A percentile compares a stretch with the other conserved stretches of the same genome.
These are phyloP conservation scores for Brachylomia viminalis DNA, from an alignment of 2,888 invertebrate genomes.

Conservation along the genomic window DNA sequence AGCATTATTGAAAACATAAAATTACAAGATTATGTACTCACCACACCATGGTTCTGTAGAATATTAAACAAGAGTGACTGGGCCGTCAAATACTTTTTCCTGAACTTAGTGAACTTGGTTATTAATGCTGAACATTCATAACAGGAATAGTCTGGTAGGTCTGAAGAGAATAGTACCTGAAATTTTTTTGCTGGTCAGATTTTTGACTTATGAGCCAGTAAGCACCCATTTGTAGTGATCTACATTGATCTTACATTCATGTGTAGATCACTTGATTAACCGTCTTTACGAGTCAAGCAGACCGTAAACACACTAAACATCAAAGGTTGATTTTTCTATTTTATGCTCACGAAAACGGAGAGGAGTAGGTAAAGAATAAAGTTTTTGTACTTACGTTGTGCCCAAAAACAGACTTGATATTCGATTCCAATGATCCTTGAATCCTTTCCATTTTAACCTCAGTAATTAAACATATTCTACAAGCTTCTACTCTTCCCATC, in stretches of 20 bases:
- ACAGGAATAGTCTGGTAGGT: slow-evolving; percentile 40
- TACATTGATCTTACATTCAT: background rate
- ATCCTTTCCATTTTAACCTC: slow-evolving; percentile 44
- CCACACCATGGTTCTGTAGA: slow-evolving; percentile 35
- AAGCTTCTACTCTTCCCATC: slow-evolving; percentile 49
- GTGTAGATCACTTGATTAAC: background rate
- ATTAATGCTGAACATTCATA: slow-evolving; percentile 42
- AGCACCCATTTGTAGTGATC: background rate
- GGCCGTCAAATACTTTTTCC: slow-evolving; percentile 37
- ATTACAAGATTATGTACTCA: slow-evolving; percentile 8
- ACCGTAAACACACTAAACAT: no score
- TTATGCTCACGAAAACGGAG: background rate
- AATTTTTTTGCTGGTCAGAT: background rate
- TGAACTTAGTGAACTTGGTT: slow-evolving; percentile 28
- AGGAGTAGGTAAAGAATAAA: background rate
- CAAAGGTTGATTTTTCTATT: background rate
- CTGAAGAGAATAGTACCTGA: slow-evolving; percentile 37
- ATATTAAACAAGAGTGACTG: slow-evolving; percentile 43
- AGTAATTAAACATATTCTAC: slow-evolving; percentile 43
- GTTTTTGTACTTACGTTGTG: slow-evolving; percentile 36
- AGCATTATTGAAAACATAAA: background rate
- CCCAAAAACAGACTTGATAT: slow-evolving; percentile 44
- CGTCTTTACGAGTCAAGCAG: background rate
- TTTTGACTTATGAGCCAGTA: no score
- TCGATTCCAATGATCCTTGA: slow-evolving; percentile 34